Evolutionary conservation across 1,140 invertebrate genomes (phyloP).

Genomic region (Neuroterus valhalla): DNA sequence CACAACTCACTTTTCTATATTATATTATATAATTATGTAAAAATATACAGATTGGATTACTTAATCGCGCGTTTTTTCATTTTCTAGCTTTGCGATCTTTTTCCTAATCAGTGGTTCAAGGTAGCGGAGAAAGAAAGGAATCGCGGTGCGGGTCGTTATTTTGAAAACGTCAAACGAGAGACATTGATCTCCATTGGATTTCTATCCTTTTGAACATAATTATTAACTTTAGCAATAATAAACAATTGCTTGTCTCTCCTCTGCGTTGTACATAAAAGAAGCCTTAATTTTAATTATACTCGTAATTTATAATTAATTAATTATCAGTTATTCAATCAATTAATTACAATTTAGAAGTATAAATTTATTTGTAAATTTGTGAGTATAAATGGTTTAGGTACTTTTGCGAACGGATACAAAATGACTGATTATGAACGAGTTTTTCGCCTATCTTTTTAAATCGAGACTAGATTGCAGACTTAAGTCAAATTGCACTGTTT

Average conservation of each 20-base stretch:
- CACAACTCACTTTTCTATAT: conserved; percentile 51
- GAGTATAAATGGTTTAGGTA: conserved; percentile 11
- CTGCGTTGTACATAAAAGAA: conserved; percentile 7
- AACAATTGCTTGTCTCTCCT: conserved; percentile 18
- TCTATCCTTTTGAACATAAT: not conserved
- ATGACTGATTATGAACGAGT: conserved; percentile 14
- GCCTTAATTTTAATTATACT: conserved; percentile 12
- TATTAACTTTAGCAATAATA: conserved; percentile 15
- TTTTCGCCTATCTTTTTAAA: not conserved
- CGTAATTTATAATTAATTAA: conserved; percentile 3
- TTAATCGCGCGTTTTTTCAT: conserved; percentile 67
- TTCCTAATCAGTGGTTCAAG: not conserved
- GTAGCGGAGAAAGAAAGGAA: conserved; percentile 28
- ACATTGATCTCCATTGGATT: not conserved
- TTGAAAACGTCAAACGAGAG: conserved; percentile 10
- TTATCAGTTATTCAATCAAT: too few species aligned
- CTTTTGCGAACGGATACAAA: conserved; percentile 13
- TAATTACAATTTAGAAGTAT: not conserved
- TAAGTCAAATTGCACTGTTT: conserved; percentile 22
- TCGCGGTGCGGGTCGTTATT: conserved; percentile 1
- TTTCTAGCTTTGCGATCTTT: conserved; percentile 54
- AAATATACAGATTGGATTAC: conserved; percentile 73
- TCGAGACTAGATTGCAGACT: conserved; percentile 27
- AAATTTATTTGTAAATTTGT: conserved; percentile 15
- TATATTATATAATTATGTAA: conserved; percentile 68